Conservation (phyloP, 1,140 invertebrate genomes). For the Microplitis mediator region DNA sequence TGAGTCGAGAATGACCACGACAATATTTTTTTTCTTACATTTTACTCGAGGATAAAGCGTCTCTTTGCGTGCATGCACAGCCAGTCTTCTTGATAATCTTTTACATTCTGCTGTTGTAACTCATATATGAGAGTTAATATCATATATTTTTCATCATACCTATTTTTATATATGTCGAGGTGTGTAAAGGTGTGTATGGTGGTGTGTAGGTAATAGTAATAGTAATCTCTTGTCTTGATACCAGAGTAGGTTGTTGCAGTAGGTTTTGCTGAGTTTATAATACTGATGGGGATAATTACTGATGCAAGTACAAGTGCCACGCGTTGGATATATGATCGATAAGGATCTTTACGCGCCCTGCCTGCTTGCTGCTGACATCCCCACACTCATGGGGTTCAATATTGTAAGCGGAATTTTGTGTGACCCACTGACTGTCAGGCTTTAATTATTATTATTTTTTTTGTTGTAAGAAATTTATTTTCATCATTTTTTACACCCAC, state of each 20-base stretch:
- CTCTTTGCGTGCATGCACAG: background rate
- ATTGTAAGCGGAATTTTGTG: background rate
- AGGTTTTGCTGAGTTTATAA: too few relatives aligned
- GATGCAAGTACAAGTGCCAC: constrained; percentile 14
- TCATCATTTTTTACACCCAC: too few relatives aligned
- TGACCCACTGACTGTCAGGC: constrained; percentile 13
- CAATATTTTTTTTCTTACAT: background rate
- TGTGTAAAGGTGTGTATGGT: too few relatives aligned
- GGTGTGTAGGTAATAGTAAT: too few relatives aligned
- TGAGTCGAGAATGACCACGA: background rate
- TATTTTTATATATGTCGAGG: background rate
- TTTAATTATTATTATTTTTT: too few relatives aligned
- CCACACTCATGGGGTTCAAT: background rate
- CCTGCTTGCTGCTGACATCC: constrained; percentile 8
- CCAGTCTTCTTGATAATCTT: background rate
- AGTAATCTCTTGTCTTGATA: too few relatives aligned
- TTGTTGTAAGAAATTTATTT: background rate
- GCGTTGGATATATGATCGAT: background rate
- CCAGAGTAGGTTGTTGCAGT: too few relatives aligned
- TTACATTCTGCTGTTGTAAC: background rate
- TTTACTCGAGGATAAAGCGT: background rate
- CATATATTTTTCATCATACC: background rate
- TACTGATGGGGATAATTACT: constrained; percentile 10
- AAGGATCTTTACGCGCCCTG: constrained; percentile 21
- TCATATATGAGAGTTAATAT: background rate